Percentiles rank a stretch among this genome's conserved stretches.
Conservation (phyloP, 2,888 invertebrate species). For the Drosophila prolongata region DNA sequence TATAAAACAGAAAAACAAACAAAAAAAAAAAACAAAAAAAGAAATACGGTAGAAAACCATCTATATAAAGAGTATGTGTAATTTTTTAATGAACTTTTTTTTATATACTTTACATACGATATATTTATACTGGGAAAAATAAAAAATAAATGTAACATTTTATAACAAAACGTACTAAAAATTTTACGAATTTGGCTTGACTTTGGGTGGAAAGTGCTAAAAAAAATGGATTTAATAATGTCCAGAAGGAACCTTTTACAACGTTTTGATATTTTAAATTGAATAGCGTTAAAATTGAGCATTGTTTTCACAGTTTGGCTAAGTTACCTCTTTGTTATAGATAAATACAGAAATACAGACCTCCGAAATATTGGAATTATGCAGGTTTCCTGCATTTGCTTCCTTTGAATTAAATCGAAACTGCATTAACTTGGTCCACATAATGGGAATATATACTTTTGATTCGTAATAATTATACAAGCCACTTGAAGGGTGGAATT, state of each 20-base stretch:
- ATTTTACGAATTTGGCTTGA: background rate
- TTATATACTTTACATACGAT: slow-evolving; percentile 76
- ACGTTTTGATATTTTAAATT: no score
- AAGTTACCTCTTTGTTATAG: no score
- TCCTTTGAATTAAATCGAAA: background rate
- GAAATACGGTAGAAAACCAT: slow-evolving; percentile 32
- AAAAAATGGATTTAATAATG: background rate
- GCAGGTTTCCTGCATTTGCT: no score
- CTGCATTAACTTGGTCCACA: background rate
- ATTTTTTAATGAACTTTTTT: slow-evolving; percentile 76
- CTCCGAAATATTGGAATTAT: no score
- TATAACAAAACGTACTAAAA: slow-evolving; percentile 58
- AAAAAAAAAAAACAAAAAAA: slow-evolving; percentile 43
- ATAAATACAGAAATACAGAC: no score
- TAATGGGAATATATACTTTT: background rate
- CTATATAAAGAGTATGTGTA: slow-evolving; percentile 67
- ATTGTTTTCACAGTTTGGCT: no score
- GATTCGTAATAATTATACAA: slow-evolving; percentile 4
- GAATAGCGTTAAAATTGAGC: no score
- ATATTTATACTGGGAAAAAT: slow-evolving; percentile 77
- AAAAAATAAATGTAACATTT: slow-evolving; percentile 75
- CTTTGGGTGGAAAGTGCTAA: background rate
- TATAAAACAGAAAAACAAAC: slow-evolving; percentile 46
- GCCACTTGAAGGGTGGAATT: slow-evolving; percentile 4
- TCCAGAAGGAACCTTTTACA: no score